These are phyloP conservation scores for Ophioninae sp. DNA, from an alignment of 2,888 invertebrate genomes.

Conservation along the genomic window DNA sequence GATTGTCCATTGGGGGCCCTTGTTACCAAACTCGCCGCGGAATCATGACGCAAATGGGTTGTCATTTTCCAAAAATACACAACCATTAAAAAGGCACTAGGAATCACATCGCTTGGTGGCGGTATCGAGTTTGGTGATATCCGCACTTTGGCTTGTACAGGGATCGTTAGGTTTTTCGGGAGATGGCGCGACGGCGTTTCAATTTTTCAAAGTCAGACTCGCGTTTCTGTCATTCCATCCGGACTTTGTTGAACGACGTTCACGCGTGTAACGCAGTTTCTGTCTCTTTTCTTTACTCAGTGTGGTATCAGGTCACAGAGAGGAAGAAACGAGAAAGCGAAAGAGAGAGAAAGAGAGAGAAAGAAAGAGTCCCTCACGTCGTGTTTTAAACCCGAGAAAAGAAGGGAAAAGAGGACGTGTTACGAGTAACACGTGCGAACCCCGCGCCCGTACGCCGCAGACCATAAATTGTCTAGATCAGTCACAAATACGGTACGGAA, in stretches of 20 bases:
- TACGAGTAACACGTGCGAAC: conserved; percentile 62
- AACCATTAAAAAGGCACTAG: conserved; percentile 27
- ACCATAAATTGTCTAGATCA: conserved; percentile 63
- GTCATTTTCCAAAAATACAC: conserved; percentile 53
- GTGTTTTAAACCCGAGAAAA: conserved; percentile 47
- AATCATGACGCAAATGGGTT: conserved; percentile 22
- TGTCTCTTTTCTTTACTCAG: neutral
- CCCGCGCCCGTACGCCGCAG: conserved; percentile 44
- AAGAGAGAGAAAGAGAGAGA: conserved; percentile 31
- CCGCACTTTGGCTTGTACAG: neutral
- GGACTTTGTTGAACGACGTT: conserved; percentile 63
- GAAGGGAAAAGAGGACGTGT: conserved; percentile 58
- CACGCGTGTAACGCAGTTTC: conserved; percentile 56
- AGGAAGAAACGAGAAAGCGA: conserved; percentile 17
- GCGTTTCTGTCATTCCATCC: conserved; percentile 63
- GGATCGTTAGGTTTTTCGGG: conserved; percentile 1
- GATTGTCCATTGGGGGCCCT: too few relatives aligned
- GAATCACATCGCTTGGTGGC: conserved; percentile 1
- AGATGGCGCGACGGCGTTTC: conserved; percentile 35
- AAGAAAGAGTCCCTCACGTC: conserved; percentile 33
- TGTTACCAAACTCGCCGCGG: conserved; percentile 16
- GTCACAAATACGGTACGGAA: conserved; percentile 59
- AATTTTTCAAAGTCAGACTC: conserved; percentile 65
- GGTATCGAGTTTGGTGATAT: conserved; percentile 38
- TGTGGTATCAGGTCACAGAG: conserved; percentile 40